phyloP scores from a whole-genome alignment of 2,113 vertebrate species.

The Uria aalge region DNA sequence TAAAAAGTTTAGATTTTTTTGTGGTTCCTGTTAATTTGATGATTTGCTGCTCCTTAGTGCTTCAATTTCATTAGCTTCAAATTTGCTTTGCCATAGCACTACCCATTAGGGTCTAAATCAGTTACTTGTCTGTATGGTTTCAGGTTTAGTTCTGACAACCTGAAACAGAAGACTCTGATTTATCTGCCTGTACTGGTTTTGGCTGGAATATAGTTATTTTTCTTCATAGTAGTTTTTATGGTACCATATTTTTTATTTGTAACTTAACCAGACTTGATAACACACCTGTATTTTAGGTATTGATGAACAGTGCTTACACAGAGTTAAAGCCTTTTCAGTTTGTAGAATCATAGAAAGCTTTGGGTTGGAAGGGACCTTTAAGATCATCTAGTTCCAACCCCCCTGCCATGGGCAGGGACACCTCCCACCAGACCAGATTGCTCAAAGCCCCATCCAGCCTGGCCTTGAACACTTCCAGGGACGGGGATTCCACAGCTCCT shows the following conservation, averaged over 20 bases:
- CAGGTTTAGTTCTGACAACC: not conserved
- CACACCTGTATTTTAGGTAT: not conserved
- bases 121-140: not conserved
- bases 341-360: not conserved
- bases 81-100: not conserved
- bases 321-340: not conserved
- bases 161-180: not conserved
- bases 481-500: not conserved
- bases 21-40: not conserved
- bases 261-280: accelerated
- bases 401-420: not conserved
- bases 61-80: not conserved
- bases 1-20: not conserved
- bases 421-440: not conserved
- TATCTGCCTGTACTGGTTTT: not conserved
- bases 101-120: not conserved
- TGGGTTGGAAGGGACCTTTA: not conserved
- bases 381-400: not conserved
- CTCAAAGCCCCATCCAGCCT: not conserved
- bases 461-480: not conserved
- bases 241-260: not conserved
- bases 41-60: not conserved
- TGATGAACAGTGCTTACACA: not conserved
- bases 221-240: not conserved
- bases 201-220: not conserved